phyloP scores from a whole-genome alignment of 1,140 invertebrate species.

The Wiebesia pumilae region DNA sequence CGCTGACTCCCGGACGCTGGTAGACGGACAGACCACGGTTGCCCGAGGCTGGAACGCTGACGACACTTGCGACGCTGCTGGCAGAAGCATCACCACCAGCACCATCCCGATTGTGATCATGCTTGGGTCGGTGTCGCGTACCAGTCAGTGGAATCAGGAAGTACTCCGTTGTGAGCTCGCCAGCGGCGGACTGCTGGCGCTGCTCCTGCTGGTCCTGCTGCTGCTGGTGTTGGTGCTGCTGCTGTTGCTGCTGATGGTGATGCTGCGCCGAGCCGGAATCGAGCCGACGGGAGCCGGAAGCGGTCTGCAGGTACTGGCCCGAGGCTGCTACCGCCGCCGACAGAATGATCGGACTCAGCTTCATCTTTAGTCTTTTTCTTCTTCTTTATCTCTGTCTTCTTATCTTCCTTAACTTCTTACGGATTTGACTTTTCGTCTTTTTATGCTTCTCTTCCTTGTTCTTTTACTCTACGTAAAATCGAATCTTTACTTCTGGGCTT shows the following conservation, averaged over 20 bases:
- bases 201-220: slow-evolving; percentile 17
- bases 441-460: neutral
- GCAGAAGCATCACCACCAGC: slow-evolving; percentile 44
- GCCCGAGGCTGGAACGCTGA: slow-evolving; percentile 68
- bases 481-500: too few relatives aligned
- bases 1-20: neutral
- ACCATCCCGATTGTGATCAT: neutral
- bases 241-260: neutral
- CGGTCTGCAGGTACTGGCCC: slow-evolving; percentile 48
- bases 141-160: slow-evolving; percentile 78
- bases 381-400: neutral
- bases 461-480: too few relatives aligned
- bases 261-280: slow-evolving; percentile 32
- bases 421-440: neutral
- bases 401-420: neutral
- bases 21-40: slow-evolving; percentile 60
- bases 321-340: slow-evolving; percentile 66
- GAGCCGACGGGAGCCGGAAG: slow-evolving; percentile 48
- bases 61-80: slow-evolving; percentile 66
- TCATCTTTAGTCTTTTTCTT: slow-evolving; percentile 60
- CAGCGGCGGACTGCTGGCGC: slow-evolving; percentile 23
- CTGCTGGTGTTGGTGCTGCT: neutral
- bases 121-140: neutral
- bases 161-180: slow-evolving; percentile 86
- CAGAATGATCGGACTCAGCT: slow-evolving; percentile 68